phyloP scores from a whole-genome alignment of 2,113 vertebrate genomes.

The Ciconia stormi region DNA sequence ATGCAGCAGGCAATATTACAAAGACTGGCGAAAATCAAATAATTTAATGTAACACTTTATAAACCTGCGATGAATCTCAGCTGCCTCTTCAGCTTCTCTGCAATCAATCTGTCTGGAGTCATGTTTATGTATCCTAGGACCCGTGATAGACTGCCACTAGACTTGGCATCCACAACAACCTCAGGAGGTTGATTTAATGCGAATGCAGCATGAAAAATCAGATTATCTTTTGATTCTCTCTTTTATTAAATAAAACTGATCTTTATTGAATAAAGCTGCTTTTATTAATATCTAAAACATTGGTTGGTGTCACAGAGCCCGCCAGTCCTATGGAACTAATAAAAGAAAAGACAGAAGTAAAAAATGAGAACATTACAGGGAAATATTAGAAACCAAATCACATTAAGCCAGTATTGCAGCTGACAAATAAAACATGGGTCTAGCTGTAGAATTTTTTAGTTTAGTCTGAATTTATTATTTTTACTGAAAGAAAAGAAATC shows the following conservation, averaged over 20 bases:
- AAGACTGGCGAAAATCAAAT: constrained; percentile 8
- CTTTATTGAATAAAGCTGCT: constrained; percentile 65
- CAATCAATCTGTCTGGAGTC: constrained; percentile 26
- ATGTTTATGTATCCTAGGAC: constrained; percentile 8
- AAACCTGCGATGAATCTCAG: neutral
- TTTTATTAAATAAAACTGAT: constrained; percentile 67
- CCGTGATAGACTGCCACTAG: neutral
- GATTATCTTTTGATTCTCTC: constrained; percentile 56
- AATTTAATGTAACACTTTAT: constrained; percentile 38
- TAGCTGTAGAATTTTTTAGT: neutral
- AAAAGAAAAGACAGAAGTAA: constrained; percentile 44
- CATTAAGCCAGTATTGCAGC: constrained; percentile 20
- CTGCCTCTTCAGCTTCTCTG: constrained; percentile 1
- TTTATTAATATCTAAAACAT: constrained; percentile 70
- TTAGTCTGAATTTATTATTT: constrained; percentile 11
- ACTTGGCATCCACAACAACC: neutral
- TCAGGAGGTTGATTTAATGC: constrained; percentile 2
- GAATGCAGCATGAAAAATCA: constrained; percentile 50
- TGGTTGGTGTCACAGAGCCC: constrained; percentile 18
- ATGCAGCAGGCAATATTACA: constrained; percentile 30
- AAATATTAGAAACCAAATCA: constrained; percentile 57
- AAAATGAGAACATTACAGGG: constrained; percentile 35
- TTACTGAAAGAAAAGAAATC: neutral
- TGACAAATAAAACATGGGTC: constrained; percentile 39
- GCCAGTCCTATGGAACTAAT: constrained; percentile 36